Base-by-base conservation (phyloP, 2,113 vertebrate species). In the Meriones unguiculatus region DNA sequence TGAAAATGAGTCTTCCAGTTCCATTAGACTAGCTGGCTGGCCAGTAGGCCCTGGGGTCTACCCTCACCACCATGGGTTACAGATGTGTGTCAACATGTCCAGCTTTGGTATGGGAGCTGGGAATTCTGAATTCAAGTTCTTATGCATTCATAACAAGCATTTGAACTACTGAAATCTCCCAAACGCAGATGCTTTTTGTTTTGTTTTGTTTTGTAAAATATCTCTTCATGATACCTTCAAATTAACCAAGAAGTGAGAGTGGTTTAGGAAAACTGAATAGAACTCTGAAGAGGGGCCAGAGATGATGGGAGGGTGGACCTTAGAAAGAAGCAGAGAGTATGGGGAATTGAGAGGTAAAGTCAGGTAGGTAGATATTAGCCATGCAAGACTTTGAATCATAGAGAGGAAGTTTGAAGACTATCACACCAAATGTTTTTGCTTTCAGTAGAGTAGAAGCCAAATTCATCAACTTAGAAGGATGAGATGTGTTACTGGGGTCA, bases 381-480 rank as follows among this genome's bases (percentile, higher is more conserved):
- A 15, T 30, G 12, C 14, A n/a, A 54, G 73, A 77, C 65, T 89
- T 85, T 95, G 67, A 94, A 81, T 80, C 64, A 54, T 3, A 41
- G 77, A 86, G 76, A 86, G 72, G 70, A 81, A 77, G 46, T 57
- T 89, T 77, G 91, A 87, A 87, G 88, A 87, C 32, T 70, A 6
- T 57, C 28, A 50, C 9, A 62, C 59, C n/a, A 35, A 50, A 41
- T 95, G 54, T 5, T 73, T 93, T 89, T 89, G 77, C 32, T 54
- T 41, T 92, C 17, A 50, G 5, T 78, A 84, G 87, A 87, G 11
- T 11, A 15, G 84, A 96, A 92, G 35, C 41, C 73, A 84, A 9
- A 7, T 93, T 65, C 30, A 50, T 85, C 35, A 87, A 25, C 30
- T 87, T 62, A 32, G 87, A 75, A 46, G 38, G 62, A 41, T 15